Conservation (phyloP, 1,140 invertebrate species). For the Branchinecta lindahli region DNA sequence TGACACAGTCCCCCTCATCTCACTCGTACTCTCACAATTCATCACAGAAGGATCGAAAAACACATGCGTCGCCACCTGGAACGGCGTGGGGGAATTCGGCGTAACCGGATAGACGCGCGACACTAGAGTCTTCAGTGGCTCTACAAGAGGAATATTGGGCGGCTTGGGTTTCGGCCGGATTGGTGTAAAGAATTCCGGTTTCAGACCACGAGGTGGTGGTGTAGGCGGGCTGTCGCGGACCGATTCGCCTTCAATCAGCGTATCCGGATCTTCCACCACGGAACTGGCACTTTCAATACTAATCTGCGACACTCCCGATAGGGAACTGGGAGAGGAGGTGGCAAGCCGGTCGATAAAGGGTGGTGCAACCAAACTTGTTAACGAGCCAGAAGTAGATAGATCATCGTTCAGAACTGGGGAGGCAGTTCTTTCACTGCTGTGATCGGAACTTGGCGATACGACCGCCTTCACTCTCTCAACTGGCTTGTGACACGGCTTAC, state of each 20-base stretch:
- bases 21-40: background rate
- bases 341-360: background rate
- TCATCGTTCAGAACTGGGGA: background rate
- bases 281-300: background rate
- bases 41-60: background rate
- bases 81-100: background rate
- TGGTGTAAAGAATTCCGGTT: constrained; percentile 3
- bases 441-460: background rate
- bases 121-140: background rate
- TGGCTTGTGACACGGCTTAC: background rate
- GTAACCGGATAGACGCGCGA: background rate
- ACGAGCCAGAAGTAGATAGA: background rate
- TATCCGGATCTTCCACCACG: background rate
- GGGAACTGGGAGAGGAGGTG: background rate
- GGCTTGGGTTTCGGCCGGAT: background rate
- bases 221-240: background rate
- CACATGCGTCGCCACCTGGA: constrained; percentile 5
- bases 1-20: background rate
- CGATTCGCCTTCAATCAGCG: too few species aligned
- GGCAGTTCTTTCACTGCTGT: background rate
- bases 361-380: background rate
- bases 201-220: background rate
- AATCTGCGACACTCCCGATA: background rate
- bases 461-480: background rate
- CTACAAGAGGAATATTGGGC: background rate